A percentile compares a stretch with the other conserved stretches of the same genome.
Conservation (phyloP, 2,888 invertebrate genomes). For the Didymodactylos carnosus region DNA sequence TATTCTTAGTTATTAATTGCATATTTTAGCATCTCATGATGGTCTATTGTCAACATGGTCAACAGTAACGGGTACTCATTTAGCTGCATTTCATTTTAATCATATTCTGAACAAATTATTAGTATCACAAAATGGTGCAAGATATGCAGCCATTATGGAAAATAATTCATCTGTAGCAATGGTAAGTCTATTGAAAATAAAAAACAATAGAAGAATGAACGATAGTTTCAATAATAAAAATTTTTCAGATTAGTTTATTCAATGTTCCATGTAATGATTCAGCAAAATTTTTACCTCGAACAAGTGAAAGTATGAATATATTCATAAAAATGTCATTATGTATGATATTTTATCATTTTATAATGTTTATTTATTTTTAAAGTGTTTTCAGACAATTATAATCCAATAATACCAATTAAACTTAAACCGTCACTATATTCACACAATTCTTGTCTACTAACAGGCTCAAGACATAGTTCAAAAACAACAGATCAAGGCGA, state of each 20-base stretch:
- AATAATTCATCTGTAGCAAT: background rate
- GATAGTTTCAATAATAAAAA: too few relatives aligned
- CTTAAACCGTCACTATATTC: conserved; percentile 8
- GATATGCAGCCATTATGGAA: background rate
- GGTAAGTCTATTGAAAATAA: background rate
- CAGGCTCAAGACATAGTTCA: background rate
- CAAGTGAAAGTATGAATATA: background rate
- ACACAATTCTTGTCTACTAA: background rate
- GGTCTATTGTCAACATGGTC: conserved; percentile 33
- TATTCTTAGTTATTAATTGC: background rate
- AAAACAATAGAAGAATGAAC: too few relatives aligned
- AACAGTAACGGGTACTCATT: background rate
- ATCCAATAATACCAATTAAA: conserved; percentile 1
- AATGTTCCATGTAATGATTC: background rate
- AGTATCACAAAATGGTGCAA: background rate
- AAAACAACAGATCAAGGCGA: background rate
- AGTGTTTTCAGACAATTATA: background rate
- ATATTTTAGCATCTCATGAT: conserved; percentile 24
- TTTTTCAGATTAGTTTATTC: too few relatives aligned
- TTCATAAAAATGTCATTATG: background rate
- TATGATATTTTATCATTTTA: background rate
- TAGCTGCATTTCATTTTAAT: background rate
- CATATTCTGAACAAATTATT: background rate
- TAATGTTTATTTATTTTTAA: background rate
- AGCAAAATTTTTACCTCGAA: background rate